Percentiles rank a stretch among this genome's conserved stretches.
phyloP scores from a whole-genome alignment of 2,113 vertebrate genomes.

The Saccopteryx bilineata region DNA sequence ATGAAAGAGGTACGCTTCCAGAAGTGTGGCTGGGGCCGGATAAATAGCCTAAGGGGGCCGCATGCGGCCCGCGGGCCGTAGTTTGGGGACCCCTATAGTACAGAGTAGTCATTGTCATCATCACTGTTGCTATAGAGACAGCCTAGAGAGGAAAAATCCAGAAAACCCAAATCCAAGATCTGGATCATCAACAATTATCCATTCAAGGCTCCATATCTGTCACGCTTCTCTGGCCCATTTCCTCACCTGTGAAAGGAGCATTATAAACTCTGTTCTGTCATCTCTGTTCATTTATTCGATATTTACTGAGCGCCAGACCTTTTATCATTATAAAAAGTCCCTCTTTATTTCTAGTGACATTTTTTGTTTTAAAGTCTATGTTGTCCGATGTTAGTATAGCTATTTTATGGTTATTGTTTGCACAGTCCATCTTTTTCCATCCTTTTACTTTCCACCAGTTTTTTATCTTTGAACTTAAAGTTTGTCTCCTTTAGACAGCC shows the following conservation, averaged over 20 bases:
- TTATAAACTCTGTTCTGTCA: neutral
- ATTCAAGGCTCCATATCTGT: no score
- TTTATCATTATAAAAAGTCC: neutral
- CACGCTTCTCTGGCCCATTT: neutral
- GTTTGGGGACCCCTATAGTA: no score
- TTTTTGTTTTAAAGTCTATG: neutral
- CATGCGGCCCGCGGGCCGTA: no score
- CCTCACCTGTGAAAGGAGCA: neutral
- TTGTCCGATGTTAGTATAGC: neutral
- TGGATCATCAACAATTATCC: neutral
- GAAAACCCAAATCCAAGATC: neutral
- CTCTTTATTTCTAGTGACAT: neutral
- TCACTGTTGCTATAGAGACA: neutral
- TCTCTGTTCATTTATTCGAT: neutral
- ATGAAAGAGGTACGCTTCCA: no score
- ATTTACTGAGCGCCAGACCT: neutral
- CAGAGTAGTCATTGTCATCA: no score
- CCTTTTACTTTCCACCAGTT: neutral
- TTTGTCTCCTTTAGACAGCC: neutral
- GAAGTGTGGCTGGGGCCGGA: no score
- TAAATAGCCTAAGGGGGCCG: no score
- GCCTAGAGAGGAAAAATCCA: neutral
- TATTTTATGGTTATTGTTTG: neutral
- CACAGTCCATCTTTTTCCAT: neutral
- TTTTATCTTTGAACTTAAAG: neutral